Conservation (phyloP, 2,797 vertebrate species). For the Ctenopoma kingsleyae region DNA sequence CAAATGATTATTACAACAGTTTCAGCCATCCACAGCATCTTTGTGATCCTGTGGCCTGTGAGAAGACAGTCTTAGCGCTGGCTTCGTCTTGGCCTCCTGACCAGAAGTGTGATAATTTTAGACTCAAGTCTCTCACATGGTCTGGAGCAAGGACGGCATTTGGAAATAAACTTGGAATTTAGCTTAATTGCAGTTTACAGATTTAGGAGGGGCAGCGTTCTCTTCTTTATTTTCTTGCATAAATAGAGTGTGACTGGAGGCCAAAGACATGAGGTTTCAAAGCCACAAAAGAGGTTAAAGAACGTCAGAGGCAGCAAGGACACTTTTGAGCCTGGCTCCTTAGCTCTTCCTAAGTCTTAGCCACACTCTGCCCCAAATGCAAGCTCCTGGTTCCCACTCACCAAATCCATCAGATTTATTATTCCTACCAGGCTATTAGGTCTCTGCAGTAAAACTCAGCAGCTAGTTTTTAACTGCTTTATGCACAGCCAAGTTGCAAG, state of each 20-base stretch:
- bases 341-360: slow-evolving; percentile 38
- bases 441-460: slow-evolving; percentile 52
- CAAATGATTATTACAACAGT: slow-evolving; percentile 54
- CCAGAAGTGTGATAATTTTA: slow-evolving; percentile 90
- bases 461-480: slow-evolving; percentile 57
- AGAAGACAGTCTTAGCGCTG: slow-evolving; percentile 73
- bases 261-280: slow-evolving; percentile 88
- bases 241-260: slow-evolving; percentile 87
- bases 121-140: slow-evolving; percentile 86
- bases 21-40: slow-evolving; percentile 46
- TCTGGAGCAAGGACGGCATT: slow-evolving; percentile 86
- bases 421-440: slow-evolving; percentile 57
- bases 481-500: slow-evolving; percentile 49
- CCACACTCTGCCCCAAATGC: slow-evolving; percentile 53
- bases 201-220: slow-evolving; percentile 88
- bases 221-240: slow-evolving; percentile 88
- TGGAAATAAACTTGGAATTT: slow-evolving; percentile 90
- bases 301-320: slow-evolving; percentile 83
- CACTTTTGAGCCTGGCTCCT: slow-evolving; percentile 68
- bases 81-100: slow-evolving; percentile 81
- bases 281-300: slow-evolving; percentile 84
- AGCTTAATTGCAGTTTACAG: slow-evolving; percentile 90
- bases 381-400: slow-evolving; percentile 52
- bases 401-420: slow-evolving; percentile 69
- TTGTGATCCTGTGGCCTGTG: slow-evolving; percentile 69